phyloP scores from a whole-genome alignment of 2,888 invertebrate genomes.

The Muschampia plurimacula region DNA sequence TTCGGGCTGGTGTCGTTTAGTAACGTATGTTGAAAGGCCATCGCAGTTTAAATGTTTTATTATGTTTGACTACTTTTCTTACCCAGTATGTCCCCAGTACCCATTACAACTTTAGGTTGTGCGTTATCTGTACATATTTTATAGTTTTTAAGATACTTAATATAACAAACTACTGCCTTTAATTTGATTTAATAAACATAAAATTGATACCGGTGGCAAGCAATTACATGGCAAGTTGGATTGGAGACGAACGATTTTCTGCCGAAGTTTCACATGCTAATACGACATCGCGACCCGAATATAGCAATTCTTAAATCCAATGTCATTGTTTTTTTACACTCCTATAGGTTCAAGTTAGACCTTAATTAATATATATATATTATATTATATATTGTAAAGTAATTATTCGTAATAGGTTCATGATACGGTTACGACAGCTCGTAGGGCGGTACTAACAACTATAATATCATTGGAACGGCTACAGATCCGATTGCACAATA shows the following conservation, averaged over 20 bases:
- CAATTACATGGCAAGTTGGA: no score
- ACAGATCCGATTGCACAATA: constrained; percentile 57
- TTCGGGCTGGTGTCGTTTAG: neutral
- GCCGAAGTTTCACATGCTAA: no score
- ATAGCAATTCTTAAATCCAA: neutral
- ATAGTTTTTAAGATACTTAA: no score
- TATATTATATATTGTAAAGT: neutral
- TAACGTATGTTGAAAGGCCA: neutral
- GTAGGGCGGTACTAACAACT: neutral
- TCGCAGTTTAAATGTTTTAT: neutral
- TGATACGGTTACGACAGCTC: neutral
- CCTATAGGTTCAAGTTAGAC: neutral
- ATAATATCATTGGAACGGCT: neutral
- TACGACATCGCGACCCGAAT: neutral
- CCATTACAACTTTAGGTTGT: no score
- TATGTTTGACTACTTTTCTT: no score
- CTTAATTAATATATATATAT: neutral
- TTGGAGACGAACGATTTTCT: no score
- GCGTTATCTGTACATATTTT: no score
- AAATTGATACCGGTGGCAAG: no score
- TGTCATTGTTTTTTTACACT: constrained; percentile 5
- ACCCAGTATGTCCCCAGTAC: no score
- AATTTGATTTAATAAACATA: no score
- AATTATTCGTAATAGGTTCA: constrained; percentile 9
- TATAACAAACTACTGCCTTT: no score